Conservation (phyloP, 2,888 invertebrate species). For the Brenthis daphne region DNA sequence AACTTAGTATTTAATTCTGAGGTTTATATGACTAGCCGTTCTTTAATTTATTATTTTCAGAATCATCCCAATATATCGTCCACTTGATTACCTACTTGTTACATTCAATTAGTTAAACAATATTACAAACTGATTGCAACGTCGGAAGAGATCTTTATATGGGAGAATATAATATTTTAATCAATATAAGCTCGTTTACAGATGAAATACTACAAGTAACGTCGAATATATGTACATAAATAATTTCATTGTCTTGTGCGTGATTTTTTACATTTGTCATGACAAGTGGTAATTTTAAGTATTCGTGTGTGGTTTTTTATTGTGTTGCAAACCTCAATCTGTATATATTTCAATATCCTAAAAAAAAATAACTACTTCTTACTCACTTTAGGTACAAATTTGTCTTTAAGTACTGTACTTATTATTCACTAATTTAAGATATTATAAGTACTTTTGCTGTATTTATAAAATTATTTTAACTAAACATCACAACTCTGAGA, state of each 20-base stretch:
- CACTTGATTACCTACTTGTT: constrained; percentile 12
- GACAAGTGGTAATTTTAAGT: constrained; percentile 4
- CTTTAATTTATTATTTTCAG: neutral
- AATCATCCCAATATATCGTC: neutral
- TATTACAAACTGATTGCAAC: constrained; percentile 26
- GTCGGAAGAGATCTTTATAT: constrained; percentile 31
- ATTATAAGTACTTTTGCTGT: too few species aligned
- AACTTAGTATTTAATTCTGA: constrained; percentile 4
- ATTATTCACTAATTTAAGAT: too few species aligned
- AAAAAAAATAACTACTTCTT: too few species aligned
- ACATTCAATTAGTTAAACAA: constrained; percentile 22
- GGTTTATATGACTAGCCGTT: too few species aligned
- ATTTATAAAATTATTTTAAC: too few species aligned
- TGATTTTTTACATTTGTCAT: constrained; percentile 17
- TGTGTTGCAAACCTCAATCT: constrained; percentile 5
- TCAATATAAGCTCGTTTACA: constrained; percentile 27
- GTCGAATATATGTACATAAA: constrained; percentile 17
- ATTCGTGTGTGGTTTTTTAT: constrained; percentile 8
- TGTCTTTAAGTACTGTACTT: too few species aligned
- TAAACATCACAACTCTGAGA: too few species aligned
- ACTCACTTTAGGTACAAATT: too few species aligned
- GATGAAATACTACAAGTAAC: constrained; percentile 15
- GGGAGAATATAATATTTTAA: constrained; percentile 32
- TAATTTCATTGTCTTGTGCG: constrained; percentile 13
- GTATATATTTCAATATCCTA: neutral